Evolutionary conservation across 2,888 invertebrate genomes (phyloP), one percentile per base, ranked within the genome.

Genomic region (Drosophila paramelanica): DNA sequence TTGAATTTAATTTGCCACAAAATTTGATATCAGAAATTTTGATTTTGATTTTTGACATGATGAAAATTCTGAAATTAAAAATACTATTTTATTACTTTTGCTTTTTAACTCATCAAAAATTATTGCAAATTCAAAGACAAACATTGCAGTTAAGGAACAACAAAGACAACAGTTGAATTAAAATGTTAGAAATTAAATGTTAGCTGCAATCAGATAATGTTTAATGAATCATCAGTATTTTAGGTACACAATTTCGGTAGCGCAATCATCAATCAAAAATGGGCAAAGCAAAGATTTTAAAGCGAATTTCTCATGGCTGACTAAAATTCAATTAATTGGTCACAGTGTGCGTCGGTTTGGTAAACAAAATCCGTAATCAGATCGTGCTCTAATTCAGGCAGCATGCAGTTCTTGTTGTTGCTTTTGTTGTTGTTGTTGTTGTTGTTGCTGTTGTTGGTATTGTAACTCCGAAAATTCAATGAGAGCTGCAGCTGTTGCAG

Each of bases 351-450:
- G 83, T 81, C 83, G 75, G 73, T 81, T 81, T 60, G 60, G 75
- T 62, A 69, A 76, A 84, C 73, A 80, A 79, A 79, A 79, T 65
- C 49, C 51, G 60, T 77, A 81, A 84, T 84, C 84, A 84, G 82
- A 83, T 84, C 81, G 81, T 84, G 81, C 70, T 79, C 82, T 79
- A 80, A 77, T 84, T 84, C 68, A 66, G 71, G 27, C 60, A 66
- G 67, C 20, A 53, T 77, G 77, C 67, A 76, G 69, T 42, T 67
- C 52, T 59, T 13, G 68, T 27, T 59, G 39, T n/a, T 65, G 47
- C 52, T 27, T 8, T 33, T 33, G 52, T 70, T 56, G 59, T 42
- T 67, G 56, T 59, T 13, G 68, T 27, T 59, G 42, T n/a, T 65
- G 47, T 56, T 27, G 27, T 33, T 33, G 52, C 66, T 56, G 59